Evolutionary conservation across 2,888 invertebrate genomes (phyloP).

Genomic region (Germaria angustata): DNA sequence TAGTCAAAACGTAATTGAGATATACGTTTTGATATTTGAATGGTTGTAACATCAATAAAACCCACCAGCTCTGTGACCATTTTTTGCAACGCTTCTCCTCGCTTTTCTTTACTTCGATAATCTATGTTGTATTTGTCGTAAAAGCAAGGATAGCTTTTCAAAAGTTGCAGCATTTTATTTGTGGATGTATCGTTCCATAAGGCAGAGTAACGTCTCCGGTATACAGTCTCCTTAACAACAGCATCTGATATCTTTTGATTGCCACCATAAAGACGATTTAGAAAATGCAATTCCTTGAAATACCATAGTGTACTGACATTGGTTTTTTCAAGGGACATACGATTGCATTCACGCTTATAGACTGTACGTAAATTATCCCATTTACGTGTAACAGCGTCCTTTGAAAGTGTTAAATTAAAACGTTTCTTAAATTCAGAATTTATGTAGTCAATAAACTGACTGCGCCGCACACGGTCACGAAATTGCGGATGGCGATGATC

Average conservation of each 20-base stretch:
- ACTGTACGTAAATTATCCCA: slow-evolving; percentile 77
- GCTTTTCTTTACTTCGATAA: slow-evolving; percentile 76
- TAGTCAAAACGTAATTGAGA: slow-evolving; percentile 76
- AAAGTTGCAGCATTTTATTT: slow-evolving; percentile 72
- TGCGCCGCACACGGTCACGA: slow-evolving; percentile 75
- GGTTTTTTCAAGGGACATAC: slow-evolving; percentile 76
- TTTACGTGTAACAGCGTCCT: slow-evolving; percentile 76
- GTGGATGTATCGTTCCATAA: slow-evolving; percentile 77
- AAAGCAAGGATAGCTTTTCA: slow-evolving; percentile 75
- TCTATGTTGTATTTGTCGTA: slow-evolving; percentile 76
- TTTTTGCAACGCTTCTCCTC: slow-evolving; percentile 75
- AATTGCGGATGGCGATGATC: slow-evolving; percentile 77
- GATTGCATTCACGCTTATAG: slow-evolving; percentile 77
- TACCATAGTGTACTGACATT: slow-evolving; percentile 77
- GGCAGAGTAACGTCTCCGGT: slow-evolving; percentile 76
- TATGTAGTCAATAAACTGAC: slow-evolving; percentile 76
- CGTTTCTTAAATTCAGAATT: slow-evolving; percentile 75
- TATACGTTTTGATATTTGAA: slow-evolving; percentile 76
- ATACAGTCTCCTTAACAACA: slow-evolving; percentile 75
- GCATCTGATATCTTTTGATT: slow-evolving; percentile 75
- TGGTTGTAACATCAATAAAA: slow-evolving; percentile 75
- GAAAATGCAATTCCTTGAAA: slow-evolving; percentile 75
- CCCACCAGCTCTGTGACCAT: slow-evolving; percentile 75
- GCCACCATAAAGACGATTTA: slow-evolving; percentile 76
- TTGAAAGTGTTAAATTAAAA: slow-evolving; percentile 74